Percentiles rank a stretch among this genome's conserved stretches.
These are phyloP conservation scores for Parapristionchus giblindavisi DNA, from an alignment of 2,888 invertebrate species.

Conservation along the genomic window DNA sequence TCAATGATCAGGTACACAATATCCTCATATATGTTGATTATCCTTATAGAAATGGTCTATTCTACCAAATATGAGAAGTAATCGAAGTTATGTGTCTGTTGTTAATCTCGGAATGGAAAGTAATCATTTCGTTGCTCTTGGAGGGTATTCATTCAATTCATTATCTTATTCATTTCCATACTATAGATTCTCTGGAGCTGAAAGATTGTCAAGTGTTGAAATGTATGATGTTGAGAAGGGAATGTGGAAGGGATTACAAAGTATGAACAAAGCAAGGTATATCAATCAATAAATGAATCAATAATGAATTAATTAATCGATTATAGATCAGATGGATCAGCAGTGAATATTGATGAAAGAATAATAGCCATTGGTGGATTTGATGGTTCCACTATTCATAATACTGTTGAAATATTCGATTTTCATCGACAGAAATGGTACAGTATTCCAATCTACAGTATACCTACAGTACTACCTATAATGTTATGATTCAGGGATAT, in stretches of 20 bases:
- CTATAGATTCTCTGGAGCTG: constrained; percentile 18
- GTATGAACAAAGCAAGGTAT: constrained; percentile 19
- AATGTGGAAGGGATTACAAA: constrained; percentile 5
- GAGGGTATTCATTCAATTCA: no score
- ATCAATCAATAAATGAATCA: background rate
- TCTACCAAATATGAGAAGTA: constrained; percentile 3
- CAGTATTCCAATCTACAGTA: no score
- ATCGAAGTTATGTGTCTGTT: constrained; percentile 14
- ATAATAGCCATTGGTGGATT: constrained; percentile 22
- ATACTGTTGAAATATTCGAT: constrained; percentile 22
- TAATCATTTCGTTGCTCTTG: background rate
- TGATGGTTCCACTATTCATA: constrained; percentile 21
- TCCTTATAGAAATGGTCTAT: constrained; percentile 6
- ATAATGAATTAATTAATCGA: background rate
- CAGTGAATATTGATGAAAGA: background rate
- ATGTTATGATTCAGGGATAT: constrained; percentile 10
- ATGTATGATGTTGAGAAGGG: constrained; percentile 23
- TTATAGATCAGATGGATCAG: constrained; percentile 27
- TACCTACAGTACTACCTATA: background rate
- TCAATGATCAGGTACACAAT: background rate
- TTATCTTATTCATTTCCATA: no score
- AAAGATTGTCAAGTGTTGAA: constrained; percentile 8
- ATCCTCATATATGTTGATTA: background rate
- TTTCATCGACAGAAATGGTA: constrained; percentile 24
- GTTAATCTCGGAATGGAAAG: background rate